Evolutionary conservation across 2,113 vertebrate species (phyloP).

Genomic region (Camelus dromedarius): DNA sequence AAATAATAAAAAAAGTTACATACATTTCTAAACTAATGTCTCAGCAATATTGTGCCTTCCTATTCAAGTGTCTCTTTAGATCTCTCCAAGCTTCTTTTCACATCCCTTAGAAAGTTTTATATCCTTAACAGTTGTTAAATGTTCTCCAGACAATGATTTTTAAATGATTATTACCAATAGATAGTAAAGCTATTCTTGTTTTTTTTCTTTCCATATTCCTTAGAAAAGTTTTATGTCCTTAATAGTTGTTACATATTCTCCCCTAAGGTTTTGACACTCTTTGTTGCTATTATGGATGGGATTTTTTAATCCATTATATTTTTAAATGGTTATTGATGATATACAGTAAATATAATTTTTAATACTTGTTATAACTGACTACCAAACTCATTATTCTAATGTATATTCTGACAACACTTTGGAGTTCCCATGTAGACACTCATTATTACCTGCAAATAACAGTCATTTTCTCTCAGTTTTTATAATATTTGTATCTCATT

Average conservation of each 20-base stretch:
- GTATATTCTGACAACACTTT: background rate
- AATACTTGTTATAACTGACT: background rate
- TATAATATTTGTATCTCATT: background rate
- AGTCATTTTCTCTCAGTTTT: background rate
- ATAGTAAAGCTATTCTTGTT: too few species aligned
- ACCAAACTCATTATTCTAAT: background rate
- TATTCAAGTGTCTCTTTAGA: background rate
- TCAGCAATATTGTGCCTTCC: background rate
- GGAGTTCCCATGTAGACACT: background rate
- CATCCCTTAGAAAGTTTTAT: background rate
- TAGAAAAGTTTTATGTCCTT: background rate
- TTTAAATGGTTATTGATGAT: background rate
- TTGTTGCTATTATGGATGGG: background rate
- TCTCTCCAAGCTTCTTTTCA: background rate
- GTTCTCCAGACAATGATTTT: too few species aligned
- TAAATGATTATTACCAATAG: background rate
- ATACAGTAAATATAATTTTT: background rate
- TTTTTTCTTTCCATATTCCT: too few species aligned
- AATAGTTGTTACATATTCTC: background rate
- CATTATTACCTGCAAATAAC: background rate
- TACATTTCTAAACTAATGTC: background rate
- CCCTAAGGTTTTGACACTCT: background rate
- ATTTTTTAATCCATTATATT: background rate
- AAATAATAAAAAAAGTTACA: background rate
- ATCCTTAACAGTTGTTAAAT: background rate